phyloP scores from a whole-genome alignment of 2,888 invertebrate species.

The Phengaris arion region DNA sequence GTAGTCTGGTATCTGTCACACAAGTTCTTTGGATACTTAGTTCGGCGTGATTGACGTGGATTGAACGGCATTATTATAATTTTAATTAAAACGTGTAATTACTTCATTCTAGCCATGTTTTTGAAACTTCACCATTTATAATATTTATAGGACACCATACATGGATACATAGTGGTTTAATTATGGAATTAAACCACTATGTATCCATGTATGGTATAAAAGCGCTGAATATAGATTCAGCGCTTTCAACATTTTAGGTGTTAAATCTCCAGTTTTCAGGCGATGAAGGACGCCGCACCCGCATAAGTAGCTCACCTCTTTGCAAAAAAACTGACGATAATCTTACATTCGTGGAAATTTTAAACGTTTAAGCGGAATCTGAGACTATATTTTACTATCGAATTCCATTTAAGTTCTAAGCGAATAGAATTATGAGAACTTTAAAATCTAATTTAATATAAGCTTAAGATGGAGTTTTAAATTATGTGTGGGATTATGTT shows the following conservation, averaged over 20 bases:
- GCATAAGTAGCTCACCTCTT: slow-evolving; percentile 43
- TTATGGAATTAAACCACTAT: no score
- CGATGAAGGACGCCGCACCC: slow-evolving; percentile 31
- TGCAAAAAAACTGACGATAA: slow-evolving; percentile 45
- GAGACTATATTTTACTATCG: slow-evolving; percentile 26
- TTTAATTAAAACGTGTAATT: background rate
- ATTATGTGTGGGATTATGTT: background rate
- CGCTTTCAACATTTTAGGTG: slow-evolving; percentile 39
- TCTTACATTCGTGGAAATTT: slow-evolving; percentile 30
- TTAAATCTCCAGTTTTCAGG: slow-evolving; percentile 45
- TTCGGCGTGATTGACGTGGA: no score
- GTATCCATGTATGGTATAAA: no score
- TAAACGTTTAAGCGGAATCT: slow-evolving; percentile 26
- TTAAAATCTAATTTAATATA: background rate
- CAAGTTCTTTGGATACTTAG: no score
- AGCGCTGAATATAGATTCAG: no score
- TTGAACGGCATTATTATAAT: no score
- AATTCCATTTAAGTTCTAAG: background rate
- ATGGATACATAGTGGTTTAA: slow-evolving; percentile 37
- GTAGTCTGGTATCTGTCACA: no score
- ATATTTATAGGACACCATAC: background rate
- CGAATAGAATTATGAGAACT: background rate
- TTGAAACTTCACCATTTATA: background rate
- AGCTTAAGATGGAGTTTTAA: background rate
- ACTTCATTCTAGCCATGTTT: background rate